Percentiles rank a stretch among this genome's conserved stretches.
Conservation (phyloP, 2,888 invertebrate species). For the Lasioglossum morio region DNA sequence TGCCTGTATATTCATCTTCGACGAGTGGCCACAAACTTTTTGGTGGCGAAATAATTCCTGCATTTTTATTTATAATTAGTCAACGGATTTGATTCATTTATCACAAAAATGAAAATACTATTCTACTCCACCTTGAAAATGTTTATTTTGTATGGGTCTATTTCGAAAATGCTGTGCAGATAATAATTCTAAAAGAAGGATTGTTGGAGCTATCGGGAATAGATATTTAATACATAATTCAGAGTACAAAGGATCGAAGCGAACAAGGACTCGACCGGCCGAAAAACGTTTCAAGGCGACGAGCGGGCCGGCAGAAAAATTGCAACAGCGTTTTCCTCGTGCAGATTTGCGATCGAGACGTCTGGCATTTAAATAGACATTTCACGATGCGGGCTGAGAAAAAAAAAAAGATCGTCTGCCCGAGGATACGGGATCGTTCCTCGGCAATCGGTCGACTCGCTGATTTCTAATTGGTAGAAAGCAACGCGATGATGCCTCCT, state of each 20-base stretch:
- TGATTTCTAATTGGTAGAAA: conserved; percentile 61
- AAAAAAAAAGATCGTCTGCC: conserved; percentile 10
- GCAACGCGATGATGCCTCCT: conserved; percentile 38
- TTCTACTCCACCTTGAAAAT: too few relatives aligned
- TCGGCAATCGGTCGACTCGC: conserved; percentile 12
- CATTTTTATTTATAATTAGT: too few relatives aligned
- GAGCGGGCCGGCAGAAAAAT: not conserved
- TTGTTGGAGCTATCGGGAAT: not conserved
- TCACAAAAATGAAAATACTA: too few relatives aligned
- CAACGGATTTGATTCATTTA: too few relatives aligned
- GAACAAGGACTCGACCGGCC: not conserved
- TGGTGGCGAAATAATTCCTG: too few relatives aligned
- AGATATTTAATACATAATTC: not conserved
- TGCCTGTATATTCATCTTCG: not conserved
- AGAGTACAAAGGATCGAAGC: not conserved
- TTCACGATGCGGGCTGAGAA: conserved; percentile 26
- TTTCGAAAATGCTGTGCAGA: too few relatives aligned
- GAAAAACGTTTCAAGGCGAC: not conserved
- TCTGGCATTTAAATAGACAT: conserved; percentile 43
- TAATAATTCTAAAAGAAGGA: not conserved
- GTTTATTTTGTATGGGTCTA: not conserved
- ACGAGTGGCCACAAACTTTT: not conserved
- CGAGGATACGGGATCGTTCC: conserved; percentile 20
- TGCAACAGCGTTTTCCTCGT: conserved; percentile 25
- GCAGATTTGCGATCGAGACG: not conserved